Conservation (phyloP, 2,888 invertebrate species). For the Synanthedon myopaeformis region DNA sequence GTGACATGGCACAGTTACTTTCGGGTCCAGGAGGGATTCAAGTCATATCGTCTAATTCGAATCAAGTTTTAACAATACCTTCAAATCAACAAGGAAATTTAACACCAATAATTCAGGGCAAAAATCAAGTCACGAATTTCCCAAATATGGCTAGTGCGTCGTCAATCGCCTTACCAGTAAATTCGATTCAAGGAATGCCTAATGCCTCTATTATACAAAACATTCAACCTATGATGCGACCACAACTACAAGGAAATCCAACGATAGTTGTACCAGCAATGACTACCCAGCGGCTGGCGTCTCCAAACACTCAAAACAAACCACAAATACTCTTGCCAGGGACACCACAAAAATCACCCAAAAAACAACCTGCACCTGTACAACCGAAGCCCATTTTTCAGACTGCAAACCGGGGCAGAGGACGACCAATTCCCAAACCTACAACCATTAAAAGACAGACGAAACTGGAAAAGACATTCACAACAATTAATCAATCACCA, state of each 20-base stretch:
- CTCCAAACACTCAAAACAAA: conserved; percentile 56
- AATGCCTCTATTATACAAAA: conserved; percentile 59
- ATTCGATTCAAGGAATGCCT: conserved; percentile 61
- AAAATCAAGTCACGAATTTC: conserved; percentile 55
- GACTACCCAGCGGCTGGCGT: conserved; percentile 52
- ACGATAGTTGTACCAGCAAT: conserved; percentile 60
- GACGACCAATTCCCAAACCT: conserved; percentile 60
- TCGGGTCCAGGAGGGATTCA: conserved; percentile 60
- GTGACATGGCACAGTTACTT: conserved; percentile 57
- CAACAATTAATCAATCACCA: conserved; percentile 57
- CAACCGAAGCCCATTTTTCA: conserved; percentile 66
- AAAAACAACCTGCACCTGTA: conserved; percentile 55
- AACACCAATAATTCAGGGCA: conserved; percentile 51
- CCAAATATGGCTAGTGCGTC: conserved; percentile 64
- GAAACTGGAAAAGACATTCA: conserved; percentile 59
- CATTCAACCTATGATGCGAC: conserved; percentile 64
- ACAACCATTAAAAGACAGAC: conserved; percentile 60
- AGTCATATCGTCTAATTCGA: conserved; percentile 65
- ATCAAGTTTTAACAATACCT: conserved; percentile 60
- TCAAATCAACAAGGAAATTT: conserved; percentile 49
- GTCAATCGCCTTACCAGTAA: conserved; percentile 61
- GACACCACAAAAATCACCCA: conserved; percentile 56
- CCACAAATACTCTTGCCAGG: conserved; percentile 58
- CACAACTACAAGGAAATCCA: conserved; percentile 58
- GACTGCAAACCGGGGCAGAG: conserved; percentile 49